These are phyloP conservation scores for Eutolmus rufibarbis DNA, from an alignment of 2,888 invertebrate genomes.

Conservation along the genomic window DNA sequence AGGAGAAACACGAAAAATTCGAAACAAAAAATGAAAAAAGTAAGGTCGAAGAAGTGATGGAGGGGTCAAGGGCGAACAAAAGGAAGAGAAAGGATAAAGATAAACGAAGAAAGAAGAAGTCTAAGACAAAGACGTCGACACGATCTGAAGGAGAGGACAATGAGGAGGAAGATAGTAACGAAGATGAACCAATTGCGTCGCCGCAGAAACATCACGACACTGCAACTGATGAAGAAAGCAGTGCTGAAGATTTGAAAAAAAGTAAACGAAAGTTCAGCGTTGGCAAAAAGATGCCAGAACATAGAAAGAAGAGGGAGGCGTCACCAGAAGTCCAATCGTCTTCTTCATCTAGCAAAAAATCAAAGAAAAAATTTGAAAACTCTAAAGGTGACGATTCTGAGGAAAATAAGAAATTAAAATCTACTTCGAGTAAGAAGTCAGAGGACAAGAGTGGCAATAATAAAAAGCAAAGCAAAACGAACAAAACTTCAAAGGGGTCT, in stretches of 20 bases:
- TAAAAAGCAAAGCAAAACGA: neutral
- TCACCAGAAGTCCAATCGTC: neutral
- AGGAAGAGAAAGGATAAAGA: constrained; percentile 62
- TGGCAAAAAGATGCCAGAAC: constrained; percentile 35
- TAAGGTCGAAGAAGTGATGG: constrained; percentile 44
- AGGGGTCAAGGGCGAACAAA: constrained; percentile 51
- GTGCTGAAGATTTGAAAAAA: neutral
- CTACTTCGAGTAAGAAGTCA: neutral
- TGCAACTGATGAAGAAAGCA: constrained; percentile 5
- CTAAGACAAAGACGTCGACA: constrained; percentile 38
- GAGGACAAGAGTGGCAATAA: constrained; percentile 9
- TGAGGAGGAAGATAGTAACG: constrained; percentile 45
- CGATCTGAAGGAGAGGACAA: constrained; percentile 49
- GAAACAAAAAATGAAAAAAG: constrained; percentile 47
- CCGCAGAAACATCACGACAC: neutral
- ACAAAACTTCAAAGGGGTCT: neutral
- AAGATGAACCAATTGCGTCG: constrained; percentile 8
- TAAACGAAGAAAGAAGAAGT: constrained; percentile 57
- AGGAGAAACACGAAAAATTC: constrained; percentile 47
- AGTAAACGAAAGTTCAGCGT: constrained; percentile 28
- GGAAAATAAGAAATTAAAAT: constrained; percentile 3
- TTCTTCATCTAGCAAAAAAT: constrained; percentile 48
- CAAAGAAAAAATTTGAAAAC: constrained; percentile 50
- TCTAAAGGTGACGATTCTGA: constrained; percentile 32
- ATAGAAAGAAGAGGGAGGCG: constrained; percentile 37